These are phyloP conservation scores for Eristalis pertinax DNA, from an alignment of 2,888 invertebrate species.

Conservation along the genomic window DNA sequence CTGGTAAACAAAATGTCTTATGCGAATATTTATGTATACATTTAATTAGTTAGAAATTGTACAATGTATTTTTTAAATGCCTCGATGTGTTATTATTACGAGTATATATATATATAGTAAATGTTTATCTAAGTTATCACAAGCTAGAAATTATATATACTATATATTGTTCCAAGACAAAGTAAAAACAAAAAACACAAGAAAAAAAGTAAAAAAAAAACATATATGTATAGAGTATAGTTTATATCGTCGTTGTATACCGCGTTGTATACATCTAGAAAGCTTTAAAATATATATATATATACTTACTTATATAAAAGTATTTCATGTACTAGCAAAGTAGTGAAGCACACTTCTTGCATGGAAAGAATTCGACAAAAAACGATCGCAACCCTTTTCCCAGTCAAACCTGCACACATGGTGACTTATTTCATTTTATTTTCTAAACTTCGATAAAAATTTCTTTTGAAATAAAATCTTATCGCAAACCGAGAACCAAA, in stretches of 20 bases:
- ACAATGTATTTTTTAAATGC: constrained; percentile 71
- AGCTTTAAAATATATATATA: constrained; percentile 43
- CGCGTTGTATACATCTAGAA: constrained; percentile 40
- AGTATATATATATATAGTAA: constrained; percentile 32
- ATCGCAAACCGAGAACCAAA: neutral
- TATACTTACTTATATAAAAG: neutral
- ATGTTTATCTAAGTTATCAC: constrained; percentile 65
- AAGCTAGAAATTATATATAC: constrained; percentile 47
- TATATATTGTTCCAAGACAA: constrained; percentile 51
- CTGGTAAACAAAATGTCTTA: constrained; percentile 72
- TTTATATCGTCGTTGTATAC: constrained; percentile 39
- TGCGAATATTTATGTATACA: constrained; percentile 71
- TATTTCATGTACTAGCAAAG: constrained; percentile 42
- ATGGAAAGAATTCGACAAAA: constrained; percentile 4
- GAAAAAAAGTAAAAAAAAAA: neutral
- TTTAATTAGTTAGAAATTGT: constrained; percentile 72
- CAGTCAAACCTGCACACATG: neutral
- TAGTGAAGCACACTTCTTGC: constrained; percentile 51
- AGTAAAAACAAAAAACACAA: constrained; percentile 28
- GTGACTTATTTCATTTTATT: neutral
- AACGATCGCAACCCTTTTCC: neutral
- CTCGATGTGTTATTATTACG: constrained; percentile 69
- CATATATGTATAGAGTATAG: constrained; percentile 39
- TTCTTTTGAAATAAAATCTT: constrained; percentile 4
- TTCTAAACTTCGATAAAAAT: neutral